A percentile compares a stretch with the other conserved stretches of the same genome.
These are phyloP conservation scores for Acanthornis magna DNA, from an alignment of 2,797 vertebrate genomes.

Conservation along the genomic window DNA sequence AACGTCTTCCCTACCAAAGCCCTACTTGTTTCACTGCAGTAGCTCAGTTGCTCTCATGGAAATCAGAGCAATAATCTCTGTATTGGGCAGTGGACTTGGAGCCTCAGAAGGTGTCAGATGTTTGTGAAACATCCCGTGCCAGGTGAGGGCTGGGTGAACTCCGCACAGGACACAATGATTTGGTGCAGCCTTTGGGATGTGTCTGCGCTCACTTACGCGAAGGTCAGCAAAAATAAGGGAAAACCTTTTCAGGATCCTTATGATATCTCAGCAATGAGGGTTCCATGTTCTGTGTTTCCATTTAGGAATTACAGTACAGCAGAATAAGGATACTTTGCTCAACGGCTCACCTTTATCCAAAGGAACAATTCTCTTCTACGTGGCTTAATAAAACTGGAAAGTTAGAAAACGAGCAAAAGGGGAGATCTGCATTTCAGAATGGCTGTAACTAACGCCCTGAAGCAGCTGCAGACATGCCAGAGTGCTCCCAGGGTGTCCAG, in stretches of 20 bases:
- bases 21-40: fast-evolving
- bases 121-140: background rate
- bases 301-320: fast-evolving
- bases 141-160: background rate
- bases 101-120: background rate
- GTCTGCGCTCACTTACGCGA: fast-evolving
- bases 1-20: background rate
- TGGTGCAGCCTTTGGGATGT: background rate
- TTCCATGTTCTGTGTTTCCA: background rate
- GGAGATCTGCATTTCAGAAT: background rate
- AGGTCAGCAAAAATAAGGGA: background rate
- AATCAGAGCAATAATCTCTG: background rate
- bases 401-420: background rate
- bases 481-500: background rate
- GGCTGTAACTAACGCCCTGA: background rate
- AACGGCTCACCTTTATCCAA: background rate
- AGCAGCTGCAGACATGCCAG: background rate
- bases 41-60: background rate
- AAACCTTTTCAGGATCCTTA: background rate
- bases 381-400: background rate
- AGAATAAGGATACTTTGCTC: background rate
- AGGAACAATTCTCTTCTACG: fast-evolving
- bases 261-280: background rate
- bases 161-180: background rate
- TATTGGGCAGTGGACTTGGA: background rate